phyloP scores from a whole-genome alignment of 2,113 vertebrate species.

The Eretmochelys imbricata region DNA sequence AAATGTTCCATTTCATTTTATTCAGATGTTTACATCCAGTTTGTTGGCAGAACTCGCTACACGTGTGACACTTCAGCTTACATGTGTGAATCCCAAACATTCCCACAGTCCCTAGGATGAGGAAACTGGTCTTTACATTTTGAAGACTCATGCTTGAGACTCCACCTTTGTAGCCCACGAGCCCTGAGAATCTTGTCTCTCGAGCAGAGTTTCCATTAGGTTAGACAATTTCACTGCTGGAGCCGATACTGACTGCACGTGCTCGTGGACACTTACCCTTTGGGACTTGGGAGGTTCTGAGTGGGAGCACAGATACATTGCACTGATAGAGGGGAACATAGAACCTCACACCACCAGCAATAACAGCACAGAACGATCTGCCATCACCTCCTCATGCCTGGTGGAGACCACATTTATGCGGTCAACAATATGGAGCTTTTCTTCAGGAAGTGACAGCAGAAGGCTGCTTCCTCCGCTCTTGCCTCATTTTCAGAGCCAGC shows the following conservation, averaged over 20 bases:
- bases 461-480: conserved; percentile 75
- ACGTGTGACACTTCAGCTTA: not conserved
- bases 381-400: not conserved
- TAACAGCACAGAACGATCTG: not conserved
- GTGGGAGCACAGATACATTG: not conserved
- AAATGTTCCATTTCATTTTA: not conserved
- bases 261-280: not conserved
- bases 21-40: fast-evolving
- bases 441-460: conserved; percentile 2
- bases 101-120: not conserved
- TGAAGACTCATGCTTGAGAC: fast-evolving
- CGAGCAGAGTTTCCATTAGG: not conserved
- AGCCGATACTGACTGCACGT: not conserved
- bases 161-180: not conserved
- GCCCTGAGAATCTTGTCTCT: not conserved
- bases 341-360: not conserved
- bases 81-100: not conserved
- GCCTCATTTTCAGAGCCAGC: conserved; percentile 87
- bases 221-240: not conserved
- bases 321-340: not conserved
- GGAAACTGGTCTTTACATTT: not conserved
- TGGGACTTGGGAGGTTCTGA: not conserved
- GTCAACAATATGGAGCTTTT: too few relatives aligned
- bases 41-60: not conserved
- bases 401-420: not conserved